Conservation (phyloP, 2,113 vertebrate species). For the Rhea pennata region DNA sequence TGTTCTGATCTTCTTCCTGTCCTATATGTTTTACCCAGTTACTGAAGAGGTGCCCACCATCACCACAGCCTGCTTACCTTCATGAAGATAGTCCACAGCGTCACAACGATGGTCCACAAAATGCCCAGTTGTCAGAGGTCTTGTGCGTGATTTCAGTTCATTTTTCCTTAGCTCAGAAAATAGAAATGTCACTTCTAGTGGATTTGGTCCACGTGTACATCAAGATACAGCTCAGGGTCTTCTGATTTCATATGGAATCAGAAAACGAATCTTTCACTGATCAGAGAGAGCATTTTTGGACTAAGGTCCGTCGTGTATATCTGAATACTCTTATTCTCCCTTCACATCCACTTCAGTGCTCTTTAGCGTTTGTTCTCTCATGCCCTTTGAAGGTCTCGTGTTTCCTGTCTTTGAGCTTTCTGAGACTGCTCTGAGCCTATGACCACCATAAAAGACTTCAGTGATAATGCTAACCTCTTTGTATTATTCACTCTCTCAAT, state of each 20-base stretch:
- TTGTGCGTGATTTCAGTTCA: neutral
- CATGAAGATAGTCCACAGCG: neutral
- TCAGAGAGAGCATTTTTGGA: neutral
- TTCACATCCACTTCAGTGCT: neutral
- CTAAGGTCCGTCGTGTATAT: neutral
- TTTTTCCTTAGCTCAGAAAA: neutral
- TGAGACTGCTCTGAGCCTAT: neutral
- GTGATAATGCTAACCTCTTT: neutral
- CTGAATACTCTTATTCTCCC: neutral
- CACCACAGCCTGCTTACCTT: neutral
- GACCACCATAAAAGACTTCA: neutral
- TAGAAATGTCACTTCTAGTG: neutral
- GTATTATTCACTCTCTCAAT: neutral
- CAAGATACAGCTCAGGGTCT: neutral
- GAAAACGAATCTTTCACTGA: neutral
- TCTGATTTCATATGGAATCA: neutral
- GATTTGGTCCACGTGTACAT: neutral
- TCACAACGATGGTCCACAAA: neutral
- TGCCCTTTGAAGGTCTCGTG: neutral
- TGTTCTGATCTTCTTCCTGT: neutral
- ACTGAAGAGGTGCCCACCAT: neutral
- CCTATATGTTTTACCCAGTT: neutral
- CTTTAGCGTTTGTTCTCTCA: neutral
- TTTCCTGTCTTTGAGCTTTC: neutral
- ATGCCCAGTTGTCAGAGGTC: neutral